Base-by-base conservation (phyloP, 2,113 vertebrate species). In the Vombatus ursinus region DNA sequence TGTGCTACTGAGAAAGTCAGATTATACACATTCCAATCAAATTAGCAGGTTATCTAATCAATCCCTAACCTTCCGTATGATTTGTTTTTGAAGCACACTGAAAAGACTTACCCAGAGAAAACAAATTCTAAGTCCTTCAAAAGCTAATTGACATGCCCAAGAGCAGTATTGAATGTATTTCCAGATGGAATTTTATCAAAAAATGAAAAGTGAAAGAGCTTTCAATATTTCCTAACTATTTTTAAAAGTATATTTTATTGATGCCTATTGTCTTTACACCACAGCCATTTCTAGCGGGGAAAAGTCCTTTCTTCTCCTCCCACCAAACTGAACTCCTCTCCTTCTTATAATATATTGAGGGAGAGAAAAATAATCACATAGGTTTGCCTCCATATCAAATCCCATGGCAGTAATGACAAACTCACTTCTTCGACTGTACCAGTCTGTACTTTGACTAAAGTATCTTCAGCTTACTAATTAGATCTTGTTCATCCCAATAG, bases 401-500 rank as follows among this genome's bases (percentile, higher is more conserved):
- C 68, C 16, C 68, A 68, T 37, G 12, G 31, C 37, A 77, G 14
- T 77, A 77, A 77, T 77, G 14, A 14, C 61, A 77, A 77, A 77
- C 61, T 68, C 3, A 23, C 5, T 68, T 68, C 28, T 12, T 31
- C 11, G 37, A 14, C 28, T 68, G 1, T 3, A 3, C 68, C 5
- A 8, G n/a, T 44, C n/a, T 84, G 68, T 84, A 44, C 19, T 84
- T 68, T 16, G 48, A 61, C 52, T 50, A 28, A 93, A 31, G 3
- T 12, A 1, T 90, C 57, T 92, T 92, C 28, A 28, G 0, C 16
- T 93, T 50, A n/a, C 93, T 96, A 52, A 95, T 0, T 90, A 84
- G 61, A 31, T 89, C 94, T 25, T 97, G 0, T 98, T 97, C 97
- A 52, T 97, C 84, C 91, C 94, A 52, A 95, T 97, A 99, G 98